Percentiles rank a stretch among this genome's conserved stretches.
Conservation (phyloP, 2,113 vertebrate genomes). For the Nothocercus julius region DNA sequence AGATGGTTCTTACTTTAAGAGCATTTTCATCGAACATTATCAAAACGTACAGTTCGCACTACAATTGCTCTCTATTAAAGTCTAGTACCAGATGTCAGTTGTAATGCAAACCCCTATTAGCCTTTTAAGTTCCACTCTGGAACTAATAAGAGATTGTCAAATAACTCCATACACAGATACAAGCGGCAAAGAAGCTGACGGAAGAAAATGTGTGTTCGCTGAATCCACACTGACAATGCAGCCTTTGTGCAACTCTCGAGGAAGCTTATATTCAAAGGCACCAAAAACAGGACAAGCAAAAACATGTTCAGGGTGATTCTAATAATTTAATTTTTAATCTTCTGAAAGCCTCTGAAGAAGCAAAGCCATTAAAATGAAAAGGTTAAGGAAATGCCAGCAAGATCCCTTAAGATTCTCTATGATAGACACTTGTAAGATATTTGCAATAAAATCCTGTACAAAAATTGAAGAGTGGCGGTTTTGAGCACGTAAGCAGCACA, state of each 20-base stretch:
- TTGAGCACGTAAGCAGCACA: not conserved
- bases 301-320: not conserved
- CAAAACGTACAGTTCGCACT: conserved; percentile 57
- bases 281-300: not conserved
- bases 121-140: conserved; percentile 84
- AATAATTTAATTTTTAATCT: conserved; percentile 5
- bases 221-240: not conserved
- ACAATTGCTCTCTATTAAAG: conserved; percentile 67
- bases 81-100: conserved; percentile 87
- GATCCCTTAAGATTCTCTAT: not conserved
- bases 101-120: conserved; percentile 90
- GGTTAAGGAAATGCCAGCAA: conserved; percentile 44
- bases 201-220: not conserved
- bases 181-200: not conserved
- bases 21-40: conserved; percentile 51
- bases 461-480: not conserved
- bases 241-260: not conserved
- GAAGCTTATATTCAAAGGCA: not conserved
- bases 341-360: conserved; percentile 22
- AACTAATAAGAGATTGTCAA: conserved; percentile 91
- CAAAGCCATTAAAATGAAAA: conserved; percentile 20
- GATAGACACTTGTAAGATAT: not conserved
- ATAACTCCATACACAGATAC: conserved; percentile 79
- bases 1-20: conserved; percentile 63
- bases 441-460: not conserved